Base-by-base conservation (phyloP, 2,113 vertebrate species). In the Felis chaus region DNA sequence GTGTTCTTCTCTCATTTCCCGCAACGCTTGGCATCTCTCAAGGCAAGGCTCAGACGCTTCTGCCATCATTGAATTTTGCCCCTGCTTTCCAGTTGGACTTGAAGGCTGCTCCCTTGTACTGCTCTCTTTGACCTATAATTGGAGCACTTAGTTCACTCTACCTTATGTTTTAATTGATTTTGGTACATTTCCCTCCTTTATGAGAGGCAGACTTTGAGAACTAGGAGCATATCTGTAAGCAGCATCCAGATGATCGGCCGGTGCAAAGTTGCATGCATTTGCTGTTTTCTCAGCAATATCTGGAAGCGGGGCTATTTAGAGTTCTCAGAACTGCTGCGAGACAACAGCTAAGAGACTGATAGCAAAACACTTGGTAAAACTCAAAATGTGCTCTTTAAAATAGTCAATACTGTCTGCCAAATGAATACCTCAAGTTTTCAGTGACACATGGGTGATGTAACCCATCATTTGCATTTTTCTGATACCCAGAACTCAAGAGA, bases 371-470 rank as follows among this genome's bases (percentile, higher is more conserved):
- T 63, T 84, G 55, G 53, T 80, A 33, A 89, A 45, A 89, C 39
- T 86, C 48, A 83, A n/a, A 95, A 83, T 68, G 82, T 68, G 82
- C 55, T 93, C 36, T 68, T 96, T 15, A 94, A 89, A 87, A 13
- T 84, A 21, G 36, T 74, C 21, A 53, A 0, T 79, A 48, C 83
- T 76, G 7, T 61, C 86, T 33, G 92, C 18, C 48, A 91, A 53
- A 93, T 80, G 61, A 97, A 76, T 80, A 65, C 48, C 19, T 88
- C 5, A 55, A 94, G 45, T 91, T 96, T 71, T 91, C 27, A 69
- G 81, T 83, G 78, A 73, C 55, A 57, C 29, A 81, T 90, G 21
- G 39, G 41, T 82, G 66, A 55, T 63, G 50, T 61, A 78, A 88
- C 19, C 29, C 45, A 78, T 48, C 39, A 50, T 89, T 23, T 78